Evolutionary conservation across 2,888 invertebrate species (phyloP), one percentile per base, ranked within the genome.

Genomic region (Odontocerum albicorne): DNA sequence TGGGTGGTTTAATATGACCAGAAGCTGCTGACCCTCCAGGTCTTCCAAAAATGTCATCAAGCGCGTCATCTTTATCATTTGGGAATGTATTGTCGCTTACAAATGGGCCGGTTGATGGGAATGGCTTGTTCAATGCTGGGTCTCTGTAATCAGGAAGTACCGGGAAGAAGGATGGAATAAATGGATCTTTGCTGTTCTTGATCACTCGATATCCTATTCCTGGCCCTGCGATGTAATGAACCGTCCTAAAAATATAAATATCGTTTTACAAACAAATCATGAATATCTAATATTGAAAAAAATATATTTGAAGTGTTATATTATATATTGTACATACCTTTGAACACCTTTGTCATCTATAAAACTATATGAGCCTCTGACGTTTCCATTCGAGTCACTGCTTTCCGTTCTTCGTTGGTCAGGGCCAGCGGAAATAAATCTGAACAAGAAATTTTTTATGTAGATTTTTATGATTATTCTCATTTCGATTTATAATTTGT

Each of bases 171-270:
- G 81, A 72, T 0, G 84, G 83, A 51, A 84, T 77, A 67, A 79
- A 81, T 1, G 85, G 85, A 22, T 87, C 87, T 65, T 86, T 82
- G 53, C 83, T 83, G 62, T 82, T 87, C 68, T 88, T 84, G 7
- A 89, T 74, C 2, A 89, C 84, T 36, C 88, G 78, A 66, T 88
- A 90, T 1, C 90, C 90, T 40, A 88, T 89, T 10, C 84, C 86
- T 0, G 90, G 88, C 0, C 90, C 89, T 0, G 89, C 89, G 62
- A 86, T 88, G 68, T 90, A 90, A 69, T 89, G 85, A 1, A 89
- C 88, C 0, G 88, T 86, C 61, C 83, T 77, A 65, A 22, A 8
- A 22, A 1, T n/a, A n/a, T n/a, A n/a, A 13, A 1, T n/a, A 22
- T n/a, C n/a, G n/a, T n/a, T n/a, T n/a, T n/a, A n/a, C n/a, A n/a